Percentiles rank a stretch among this genome's conserved stretches.
Conservation (phyloP, 1,140 invertebrate genomes). For the Coptotermes formosanus region DNA sequence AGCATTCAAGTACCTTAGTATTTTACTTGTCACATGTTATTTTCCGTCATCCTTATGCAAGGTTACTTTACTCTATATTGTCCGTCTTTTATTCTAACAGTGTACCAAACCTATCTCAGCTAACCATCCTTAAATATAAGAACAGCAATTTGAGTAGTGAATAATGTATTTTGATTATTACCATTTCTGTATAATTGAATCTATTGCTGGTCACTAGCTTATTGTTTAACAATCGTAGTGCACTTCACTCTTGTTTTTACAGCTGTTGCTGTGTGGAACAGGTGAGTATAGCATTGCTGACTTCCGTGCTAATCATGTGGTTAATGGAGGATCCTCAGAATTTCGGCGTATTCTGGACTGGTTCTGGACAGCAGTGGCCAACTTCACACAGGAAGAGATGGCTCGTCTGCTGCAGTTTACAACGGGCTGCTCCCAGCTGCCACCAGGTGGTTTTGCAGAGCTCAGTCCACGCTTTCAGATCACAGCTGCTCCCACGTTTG, state of each 20-base stretch:
- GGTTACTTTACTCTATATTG: too few relatives aligned
- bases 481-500: slow-evolving; percentile 83
- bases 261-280: slow-evolving; percentile 88
- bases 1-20: too few relatives aligned
- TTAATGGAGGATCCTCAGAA: slow-evolving; percentile 78
- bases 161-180: too few relatives aligned
- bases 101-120: too few relatives aligned
- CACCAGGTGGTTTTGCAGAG: slow-evolving; percentile 84
- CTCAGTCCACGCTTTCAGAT: slow-evolving; percentile 89
- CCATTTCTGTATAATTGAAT: too few relatives aligned
- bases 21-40: too few relatives aligned
- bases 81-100: too few relatives aligned
- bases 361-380: slow-evolving; percentile 92
- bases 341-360: slow-evolving; percentile 84
- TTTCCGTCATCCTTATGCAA: too few relatives aligned
- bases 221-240: too few relatives aligned
- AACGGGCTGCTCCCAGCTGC: slow-evolving; percentile 89
- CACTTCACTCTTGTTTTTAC: slow-evolving; percentile 24
- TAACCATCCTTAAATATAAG: too few relatives aligned
- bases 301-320: slow-evolving; percentile 82
- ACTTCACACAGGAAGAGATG: slow-evolving; percentile 92
- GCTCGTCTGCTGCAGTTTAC: slow-evolving; percentile 90
- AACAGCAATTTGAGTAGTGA: too few relatives aligned
- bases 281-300: slow-evolving; percentile 90
- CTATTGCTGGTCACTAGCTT: too few relatives aligned